Percentiles rank a stretch among this genome's conserved stretches.
phyloP scores from a whole-genome alignment of 2,888 invertebrate genomes.

The Heliconius aoede region DNA sequence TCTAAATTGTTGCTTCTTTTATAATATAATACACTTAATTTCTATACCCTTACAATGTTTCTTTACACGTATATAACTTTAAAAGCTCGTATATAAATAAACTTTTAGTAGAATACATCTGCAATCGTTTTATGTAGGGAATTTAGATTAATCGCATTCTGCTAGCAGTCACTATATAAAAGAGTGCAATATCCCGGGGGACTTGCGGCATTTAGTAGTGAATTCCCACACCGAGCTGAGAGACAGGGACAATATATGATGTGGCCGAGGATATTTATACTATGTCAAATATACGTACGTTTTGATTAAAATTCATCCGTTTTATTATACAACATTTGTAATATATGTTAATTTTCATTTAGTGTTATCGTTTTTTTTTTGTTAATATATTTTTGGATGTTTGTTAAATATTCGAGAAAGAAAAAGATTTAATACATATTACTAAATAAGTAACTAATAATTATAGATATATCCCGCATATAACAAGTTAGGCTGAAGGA shows the following conservation, averaged over 20 bases:
- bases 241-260: not conserved
- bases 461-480: no score
- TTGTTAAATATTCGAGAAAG: not conserved
- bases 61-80: no score
- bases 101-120: not conserved
- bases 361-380: no score
- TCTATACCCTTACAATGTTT: no score
- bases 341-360: no score
- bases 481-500: no score
- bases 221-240: constrained; percentile 10
- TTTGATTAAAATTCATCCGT: no score
- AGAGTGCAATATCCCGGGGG: constrained; percentile 2
- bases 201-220: constrained; percentile 22
- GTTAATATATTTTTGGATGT: not conserved
- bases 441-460: not conserved
- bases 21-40: no score
- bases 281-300: not conserved
- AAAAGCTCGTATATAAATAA: no score
- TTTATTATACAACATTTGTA: no score
- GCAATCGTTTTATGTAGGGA: not conserved
- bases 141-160: constrained; percentile 20
- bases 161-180: constrained; percentile 3
- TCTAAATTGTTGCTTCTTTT: not conserved
- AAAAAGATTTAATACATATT: not conserved
- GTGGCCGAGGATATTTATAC: not conserved